Conservation (phyloP, 2,888 invertebrate genomes). For the Clostera curtula region DNA sequence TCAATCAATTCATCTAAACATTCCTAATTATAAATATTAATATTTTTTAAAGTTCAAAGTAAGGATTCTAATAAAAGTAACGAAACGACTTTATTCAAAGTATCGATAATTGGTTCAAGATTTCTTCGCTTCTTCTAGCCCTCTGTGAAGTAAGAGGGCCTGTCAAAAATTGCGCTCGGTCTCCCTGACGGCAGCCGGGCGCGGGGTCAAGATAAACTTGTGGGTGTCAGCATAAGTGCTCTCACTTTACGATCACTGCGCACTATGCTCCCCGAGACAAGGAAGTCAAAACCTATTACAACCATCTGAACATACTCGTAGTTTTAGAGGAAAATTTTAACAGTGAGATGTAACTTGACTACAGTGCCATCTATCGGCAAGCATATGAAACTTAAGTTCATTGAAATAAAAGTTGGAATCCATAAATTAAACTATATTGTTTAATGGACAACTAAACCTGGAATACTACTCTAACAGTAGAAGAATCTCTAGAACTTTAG, state of each 20-base stretch:
- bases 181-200: conserved; percentile 70
- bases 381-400: not conserved
- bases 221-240: conserved; percentile 88
- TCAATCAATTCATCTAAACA: too few species aligned
- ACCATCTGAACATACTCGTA: conserved; percentile 3
- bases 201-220: conserved; percentile 65
- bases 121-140: conserved; percentile 29
- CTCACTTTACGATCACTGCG: conserved; percentile 91
- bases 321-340: conserved; percentile 13
- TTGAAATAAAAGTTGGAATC: too few species aligned
- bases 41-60: too few species aligned
- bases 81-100: too few species aligned
- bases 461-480: too few species aligned
- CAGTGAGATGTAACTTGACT: conserved; percentile 36
- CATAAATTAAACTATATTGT: too few species aligned
- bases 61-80: too few species aligned
- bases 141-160: conserved; percentile 81
- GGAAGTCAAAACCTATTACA: conserved; percentile 60
- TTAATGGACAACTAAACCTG: too few species aligned
- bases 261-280: conserved; percentile 93
- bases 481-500: too few species aligned
- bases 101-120: too few species aligned
- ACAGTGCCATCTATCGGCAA: conserved; percentile 50
- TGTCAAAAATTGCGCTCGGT: conserved; percentile 86
- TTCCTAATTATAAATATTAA: too few species aligned